Percentiles rank a stretch among this genome's conserved stretches.
phyloP scores from a whole-genome alignment of 1,140 invertebrate species.

The Drosophila insularis region DNA sequence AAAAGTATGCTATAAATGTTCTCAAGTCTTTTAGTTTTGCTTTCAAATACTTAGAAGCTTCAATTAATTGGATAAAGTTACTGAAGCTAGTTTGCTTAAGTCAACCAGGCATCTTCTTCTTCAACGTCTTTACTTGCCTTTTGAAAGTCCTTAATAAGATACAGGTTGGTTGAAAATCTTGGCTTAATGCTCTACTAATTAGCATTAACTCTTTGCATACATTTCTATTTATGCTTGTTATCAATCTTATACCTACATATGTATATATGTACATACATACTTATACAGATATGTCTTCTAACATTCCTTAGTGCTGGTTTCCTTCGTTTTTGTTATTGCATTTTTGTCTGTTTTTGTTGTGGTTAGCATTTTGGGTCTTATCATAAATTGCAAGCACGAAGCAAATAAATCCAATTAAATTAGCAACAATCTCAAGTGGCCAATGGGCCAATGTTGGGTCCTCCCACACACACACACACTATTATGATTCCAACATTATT shows the following conservation, averaged over 20 bases:
- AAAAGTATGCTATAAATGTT: neutral
- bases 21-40: too few relatives aligned
- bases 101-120: too few relatives aligned
- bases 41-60: neutral
- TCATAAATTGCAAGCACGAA: conserved; percentile 57
- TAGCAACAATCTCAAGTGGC: conserved; percentile 61
- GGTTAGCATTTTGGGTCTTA: conserved; percentile 21
- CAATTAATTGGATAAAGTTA: too few relatives aligned
- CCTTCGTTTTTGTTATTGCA: too few relatives aligned
- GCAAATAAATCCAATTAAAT: conserved; percentile 63
- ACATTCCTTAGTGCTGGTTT: too few relatives aligned
- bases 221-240: neutral
- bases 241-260: neutral
- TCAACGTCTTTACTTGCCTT: too few relatives aligned
- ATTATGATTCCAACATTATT: conserved; percentile 45
- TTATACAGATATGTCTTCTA: neutral
- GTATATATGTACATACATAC: neutral
- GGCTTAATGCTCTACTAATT: neutral
- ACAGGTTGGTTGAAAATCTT: too few relatives aligned
- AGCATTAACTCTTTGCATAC: neutral
- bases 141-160: too few relatives aligned
- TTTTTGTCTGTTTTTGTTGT: neutral
- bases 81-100: too few relatives aligned
- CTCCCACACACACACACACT: conserved; percentile 2
- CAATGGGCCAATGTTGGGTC: conserved; percentile 29